These are phyloP conservation scores for Drosophila arawakana DNA, from an alignment of 1,140 invertebrate genomes.

Conservation along the genomic window DNA sequence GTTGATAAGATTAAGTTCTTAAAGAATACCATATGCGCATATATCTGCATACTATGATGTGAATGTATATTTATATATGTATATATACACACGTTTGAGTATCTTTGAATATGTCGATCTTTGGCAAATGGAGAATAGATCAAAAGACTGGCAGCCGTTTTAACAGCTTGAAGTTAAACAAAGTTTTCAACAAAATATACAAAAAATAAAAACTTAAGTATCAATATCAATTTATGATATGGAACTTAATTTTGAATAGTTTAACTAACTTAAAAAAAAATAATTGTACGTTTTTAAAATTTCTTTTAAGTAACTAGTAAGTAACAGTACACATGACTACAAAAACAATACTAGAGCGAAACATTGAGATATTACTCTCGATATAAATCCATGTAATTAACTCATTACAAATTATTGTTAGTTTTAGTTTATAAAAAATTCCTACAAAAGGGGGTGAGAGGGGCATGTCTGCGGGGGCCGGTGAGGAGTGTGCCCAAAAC, in stretches of 20 bases:
- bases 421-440: conserved; percentile 33
- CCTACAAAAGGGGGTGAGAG: neutral
- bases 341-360: neutral
- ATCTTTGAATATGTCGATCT: conserved; percentile 3
- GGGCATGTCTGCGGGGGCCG: neutral
- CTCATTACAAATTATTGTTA: conserved; percentile 29
- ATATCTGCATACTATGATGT: conserved; percentile 4
- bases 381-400: conserved; percentile 31
- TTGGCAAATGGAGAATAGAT: conserved; percentile 2
- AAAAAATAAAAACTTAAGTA: too few species aligned
- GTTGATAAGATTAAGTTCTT: conserved; percentile 55
- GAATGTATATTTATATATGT: neutral
- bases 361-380: neutral
- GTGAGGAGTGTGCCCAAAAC: conserved; percentile 4
- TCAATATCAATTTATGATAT: too few species aligned
- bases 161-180: neutral
- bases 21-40: conserved; percentile 24
- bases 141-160: neutral
- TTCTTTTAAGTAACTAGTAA: too few species aligned
- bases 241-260: too few species aligned
- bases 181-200: neutral
- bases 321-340: too few species aligned
- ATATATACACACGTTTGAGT: neutral
- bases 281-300: too few species aligned
- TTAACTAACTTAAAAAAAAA: too few species aligned